Evolutionary conservation across 2,888 invertebrate species (phyloP), one percentile per base, ranked within the genome.

Genomic region (Morpho achilles): DNA sequence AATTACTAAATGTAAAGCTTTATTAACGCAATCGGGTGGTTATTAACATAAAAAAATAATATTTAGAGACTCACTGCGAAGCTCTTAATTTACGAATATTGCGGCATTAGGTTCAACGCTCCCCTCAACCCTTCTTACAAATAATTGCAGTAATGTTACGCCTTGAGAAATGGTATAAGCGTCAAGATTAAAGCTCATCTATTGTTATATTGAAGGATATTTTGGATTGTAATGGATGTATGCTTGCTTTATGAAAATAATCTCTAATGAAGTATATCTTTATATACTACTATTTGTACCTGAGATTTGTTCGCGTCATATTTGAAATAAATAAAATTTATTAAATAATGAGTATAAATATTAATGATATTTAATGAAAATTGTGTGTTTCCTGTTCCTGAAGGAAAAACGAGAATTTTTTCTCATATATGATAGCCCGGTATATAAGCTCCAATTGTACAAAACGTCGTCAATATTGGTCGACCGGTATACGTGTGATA

Each of bases 11-110:
- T 87, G 87, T 87, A 87, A 85, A 85, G 84, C 86, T 89, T 89
- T 88, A 90, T 89, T 87, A 89, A 86, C 87, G 84, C 87, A 86
- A 88, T 88, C 84, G 83, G 82, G 77, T 71, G 79, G 83, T 84
- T 79, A 89, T 89, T 89, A 89, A 88, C 89, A 90, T 89, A 89
- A 90, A 90, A 90, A 90, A 90, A 89, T 88, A 88, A 88, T 90
- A 88, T 89, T 88, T 88, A 87, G 77, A 76, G 74, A 79, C 75
- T 78, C 64, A 75, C 74, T 71, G 73, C 66, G 72, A 74, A 79
- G 75, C 82, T 81, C 86, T 87, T 88, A 87, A 89, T 88, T 89
- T 83, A 87, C 78, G 87, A 87, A 89, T 86, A 88, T 84, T 86
- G 83, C 82, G 77, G 84, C 81, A 85, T 89, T 87, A 87, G 76